Conservation (phyloP, 2,888 invertebrate genomes). For the Melinaea menophilus region DNA sequence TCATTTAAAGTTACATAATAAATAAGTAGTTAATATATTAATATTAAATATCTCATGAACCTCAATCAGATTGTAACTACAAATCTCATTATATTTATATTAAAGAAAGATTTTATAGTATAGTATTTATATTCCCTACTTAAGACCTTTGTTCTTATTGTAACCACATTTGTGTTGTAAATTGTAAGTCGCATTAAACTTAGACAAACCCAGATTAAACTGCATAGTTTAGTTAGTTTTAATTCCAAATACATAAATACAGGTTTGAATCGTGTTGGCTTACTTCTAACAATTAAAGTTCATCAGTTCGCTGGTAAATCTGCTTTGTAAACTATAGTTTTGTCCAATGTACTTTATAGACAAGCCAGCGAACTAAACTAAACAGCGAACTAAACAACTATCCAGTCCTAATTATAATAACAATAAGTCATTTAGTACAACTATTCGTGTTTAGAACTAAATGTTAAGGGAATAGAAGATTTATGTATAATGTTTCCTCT, state of each 20-base stretch:
- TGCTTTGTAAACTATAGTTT: constrained; percentile 23
- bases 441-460: too few relatives aligned
- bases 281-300: constrained; percentile 36
- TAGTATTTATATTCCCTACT: constrained; percentile 19
- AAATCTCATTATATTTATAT: too few relatives aligned
- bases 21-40: too few relatives aligned
- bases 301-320: constrained; percentile 25
- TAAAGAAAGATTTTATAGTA: constrained; percentile 12
- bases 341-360: not conserved
- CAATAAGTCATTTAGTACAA: too few relatives aligned
- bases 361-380: too few relatives aligned
- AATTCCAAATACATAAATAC: constrained; percentile 39
- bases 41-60: too few relatives aligned
- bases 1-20: too few relatives aligned
- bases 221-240: constrained; percentile 49
- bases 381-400: too few relatives aligned
- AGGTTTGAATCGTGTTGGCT: constrained; percentile 30
- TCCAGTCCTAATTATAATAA: too few relatives aligned
- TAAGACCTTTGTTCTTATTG: constrained; percentile 29
- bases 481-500: too few relatives aligned
- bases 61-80: too few relatives aligned
- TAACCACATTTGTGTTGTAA: constrained; percentile 28
- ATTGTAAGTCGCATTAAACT: constrained; percentile 26
- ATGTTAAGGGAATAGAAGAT: too few relatives aligned
- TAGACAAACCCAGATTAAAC: constrained; percentile 37